Percentiles rank a stretch among this genome's conserved stretches.
phyloP scores from a whole-genome alignment of 2,888 invertebrate genomes.

The Tinea pellionella region DNA sequence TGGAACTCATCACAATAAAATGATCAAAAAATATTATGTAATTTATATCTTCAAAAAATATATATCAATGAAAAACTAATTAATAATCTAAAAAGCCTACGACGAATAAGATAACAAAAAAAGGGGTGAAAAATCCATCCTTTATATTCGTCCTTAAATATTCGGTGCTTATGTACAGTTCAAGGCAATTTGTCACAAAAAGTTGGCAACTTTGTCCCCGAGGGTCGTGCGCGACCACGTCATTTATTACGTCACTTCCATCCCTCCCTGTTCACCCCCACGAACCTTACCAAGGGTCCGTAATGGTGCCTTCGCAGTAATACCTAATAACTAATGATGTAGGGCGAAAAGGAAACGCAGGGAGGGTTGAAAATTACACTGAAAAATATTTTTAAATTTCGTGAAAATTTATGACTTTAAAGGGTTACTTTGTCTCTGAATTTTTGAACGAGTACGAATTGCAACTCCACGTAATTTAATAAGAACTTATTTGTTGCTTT shows the following conservation, averaged over 20 bases:
- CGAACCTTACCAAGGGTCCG: constrained; percentile 43
- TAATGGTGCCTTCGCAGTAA: constrained; percentile 60
- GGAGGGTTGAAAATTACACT: constrained; percentile 53
- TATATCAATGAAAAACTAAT: not conserved
- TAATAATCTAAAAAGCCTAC: not conserved
- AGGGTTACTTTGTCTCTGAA: not conserved
- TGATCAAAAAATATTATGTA: too few species aligned
- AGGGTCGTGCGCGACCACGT: constrained; percentile 29
- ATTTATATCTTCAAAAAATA: too few species aligned
- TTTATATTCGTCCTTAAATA: not conserved
- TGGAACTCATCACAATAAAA: too few species aligned
- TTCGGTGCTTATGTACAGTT: constrained; percentile 6
- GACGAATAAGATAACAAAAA: not conserved
- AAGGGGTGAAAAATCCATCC: not conserved
- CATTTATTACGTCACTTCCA: constrained; percentile 47
- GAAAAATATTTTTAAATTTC: not conserved
- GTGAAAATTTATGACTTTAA: not conserved
- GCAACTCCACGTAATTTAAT: too few species aligned
- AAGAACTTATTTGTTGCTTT: too few species aligned
- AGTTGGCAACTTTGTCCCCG: constrained; percentile 56
- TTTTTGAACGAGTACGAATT: too few species aligned
- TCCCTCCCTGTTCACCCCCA: constrained; percentile 20
- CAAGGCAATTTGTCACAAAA: constrained; percentile 63
- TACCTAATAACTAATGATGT: constrained; percentile 57
- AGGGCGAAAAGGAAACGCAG: constrained; percentile 33